Conservation (phyloP, 2,888 invertebrate genomes). For the Caradrina kadenii region DNA sequence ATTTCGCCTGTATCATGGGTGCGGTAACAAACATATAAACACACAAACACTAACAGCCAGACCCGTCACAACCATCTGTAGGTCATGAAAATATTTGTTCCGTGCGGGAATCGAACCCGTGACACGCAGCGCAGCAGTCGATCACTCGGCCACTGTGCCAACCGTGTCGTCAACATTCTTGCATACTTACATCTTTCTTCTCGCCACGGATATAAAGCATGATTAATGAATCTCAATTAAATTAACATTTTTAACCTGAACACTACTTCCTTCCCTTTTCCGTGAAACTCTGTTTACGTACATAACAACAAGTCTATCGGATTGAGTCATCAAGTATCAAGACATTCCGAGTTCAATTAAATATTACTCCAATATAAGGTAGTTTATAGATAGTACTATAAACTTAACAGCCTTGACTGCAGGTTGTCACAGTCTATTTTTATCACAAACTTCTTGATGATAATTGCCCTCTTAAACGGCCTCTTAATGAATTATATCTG, state of each 20-base stretch:
- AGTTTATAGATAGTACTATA: slow-evolving; percentile 29
- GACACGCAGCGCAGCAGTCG: no score
- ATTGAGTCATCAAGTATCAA: slow-evolving; percentile 36
- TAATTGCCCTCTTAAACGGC: slow-evolving; percentile 50
- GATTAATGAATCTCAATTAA: slow-evolving; percentile 18
- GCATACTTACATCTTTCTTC: not conserved
- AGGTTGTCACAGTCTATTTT: slow-evolving; percentile 58
- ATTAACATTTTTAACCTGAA: slow-evolving; percentile 21
- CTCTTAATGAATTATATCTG: slow-evolving; percentile 42
- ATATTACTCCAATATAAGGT: slow-evolving; percentile 12
- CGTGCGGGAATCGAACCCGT: no score
- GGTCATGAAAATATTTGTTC: no score
- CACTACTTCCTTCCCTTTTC: slow-evolving; percentile 23
- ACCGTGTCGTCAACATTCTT: no score
- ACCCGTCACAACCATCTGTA: no score
- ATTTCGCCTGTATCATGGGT: no score
- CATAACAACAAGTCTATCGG: slow-evolving; percentile 4
- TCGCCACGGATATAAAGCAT: slow-evolving; percentile 1
- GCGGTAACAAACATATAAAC: no score
- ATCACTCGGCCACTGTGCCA: no score
- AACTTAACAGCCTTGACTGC: slow-evolving; percentile 52
- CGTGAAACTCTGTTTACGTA: slow-evolving; percentile 21
- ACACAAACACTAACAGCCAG: no score
- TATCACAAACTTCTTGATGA: slow-evolving; percentile 44
- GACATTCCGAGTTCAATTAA: slow-evolving; percentile 6